A percentile compares a stretch with the other conserved stretches of the same genome.
phyloP scores from a whole-genome alignment of 2,113 vertebrate genomes.

The Carollia perspicillata region DNA sequence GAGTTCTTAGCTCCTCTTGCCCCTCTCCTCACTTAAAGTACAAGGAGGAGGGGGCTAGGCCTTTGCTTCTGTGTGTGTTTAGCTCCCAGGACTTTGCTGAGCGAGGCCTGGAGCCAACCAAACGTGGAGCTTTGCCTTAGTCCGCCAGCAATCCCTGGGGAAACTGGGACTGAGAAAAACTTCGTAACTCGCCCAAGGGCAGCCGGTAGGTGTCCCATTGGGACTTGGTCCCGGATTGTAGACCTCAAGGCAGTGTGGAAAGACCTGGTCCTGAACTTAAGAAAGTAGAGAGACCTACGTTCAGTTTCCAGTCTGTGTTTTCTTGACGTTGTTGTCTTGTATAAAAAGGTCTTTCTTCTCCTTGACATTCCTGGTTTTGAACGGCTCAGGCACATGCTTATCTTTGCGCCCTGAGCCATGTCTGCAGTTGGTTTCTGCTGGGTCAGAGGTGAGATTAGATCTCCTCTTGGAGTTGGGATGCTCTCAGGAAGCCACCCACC shows the following conservation, averaged over 20 bases:
- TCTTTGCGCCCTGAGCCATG: not conserved
- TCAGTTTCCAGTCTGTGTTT: not conserved
- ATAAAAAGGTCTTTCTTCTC: not conserved
- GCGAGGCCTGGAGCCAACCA: not conserved
- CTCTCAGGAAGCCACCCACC: not conserved
- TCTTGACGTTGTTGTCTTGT: conserved; percentile 17
- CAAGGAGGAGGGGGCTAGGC: accelerated
- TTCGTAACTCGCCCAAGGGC: not conserved
- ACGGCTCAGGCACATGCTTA: not conserved
- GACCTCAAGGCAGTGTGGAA: not conserved
- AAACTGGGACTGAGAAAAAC: not conserved
- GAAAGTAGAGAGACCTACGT: not conserved
- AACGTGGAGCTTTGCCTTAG: not conserved
- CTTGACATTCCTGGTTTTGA: conserved; percentile 17
- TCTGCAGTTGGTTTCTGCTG: not conserved
- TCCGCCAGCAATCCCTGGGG: not conserved
- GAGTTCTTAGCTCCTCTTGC: not conserved
- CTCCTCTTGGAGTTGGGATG: not conserved
- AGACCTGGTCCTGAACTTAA: not conserved
- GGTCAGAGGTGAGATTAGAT: not conserved
- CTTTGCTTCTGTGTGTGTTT: not conserved
- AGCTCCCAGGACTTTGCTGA: not conserved
- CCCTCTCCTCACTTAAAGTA: not conserved
- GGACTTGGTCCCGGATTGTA: not conserved
- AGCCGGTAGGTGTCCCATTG: not conserved